phyloP scores from a whole-genome alignment of 2,797 vertebrate species.

The Eulemur mongoz region DNA sequence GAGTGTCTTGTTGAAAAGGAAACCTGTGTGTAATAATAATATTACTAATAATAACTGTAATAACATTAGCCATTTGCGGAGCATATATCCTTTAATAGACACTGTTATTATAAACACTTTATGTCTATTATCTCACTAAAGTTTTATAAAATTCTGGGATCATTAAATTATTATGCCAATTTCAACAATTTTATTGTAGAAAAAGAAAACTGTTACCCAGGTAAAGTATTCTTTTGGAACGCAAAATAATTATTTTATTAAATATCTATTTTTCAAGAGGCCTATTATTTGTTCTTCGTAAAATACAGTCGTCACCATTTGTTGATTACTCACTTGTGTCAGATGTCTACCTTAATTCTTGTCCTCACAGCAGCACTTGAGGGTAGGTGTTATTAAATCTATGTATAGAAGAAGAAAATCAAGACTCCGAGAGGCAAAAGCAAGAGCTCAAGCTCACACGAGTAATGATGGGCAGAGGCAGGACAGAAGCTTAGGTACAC shows the following conservation, averaged over 20 bases:
- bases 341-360: neutral
- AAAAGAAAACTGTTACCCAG: neutral
- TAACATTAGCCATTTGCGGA: neutral
- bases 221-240: neutral
- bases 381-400: neutral
- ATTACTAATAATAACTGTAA: neutral
- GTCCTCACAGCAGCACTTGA: neutral
- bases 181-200: neutral
- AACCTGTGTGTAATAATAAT: neutral
- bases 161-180: neutral
- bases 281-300: neutral
- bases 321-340: neutral
- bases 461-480: neutral
- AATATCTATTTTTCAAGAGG: neutral
- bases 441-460: neutral
- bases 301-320: neutral
- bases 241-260: conserved; percentile 25
- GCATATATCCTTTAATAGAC: neutral
- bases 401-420: neutral
- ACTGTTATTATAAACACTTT: neutral
- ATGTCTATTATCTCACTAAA: neutral
- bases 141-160: neutral
- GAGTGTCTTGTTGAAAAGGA: neutral
- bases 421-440: neutral
- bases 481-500: neutral